Conservation (phyloP, 1,140 invertebrate genomes). For the Macrosteles quadrilineatus region DNA sequence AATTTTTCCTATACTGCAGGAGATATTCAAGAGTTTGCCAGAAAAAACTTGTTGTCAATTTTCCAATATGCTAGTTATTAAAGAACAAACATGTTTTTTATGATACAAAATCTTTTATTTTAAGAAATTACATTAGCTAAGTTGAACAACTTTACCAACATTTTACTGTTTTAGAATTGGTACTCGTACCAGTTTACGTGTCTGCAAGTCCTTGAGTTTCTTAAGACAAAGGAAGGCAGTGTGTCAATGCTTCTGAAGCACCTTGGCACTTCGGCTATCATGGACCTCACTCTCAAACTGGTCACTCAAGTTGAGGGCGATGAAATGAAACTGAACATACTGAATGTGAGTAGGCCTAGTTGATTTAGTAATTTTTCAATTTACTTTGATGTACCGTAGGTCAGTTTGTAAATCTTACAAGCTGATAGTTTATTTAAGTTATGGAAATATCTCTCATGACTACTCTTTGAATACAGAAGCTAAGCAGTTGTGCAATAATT, state of each 20-base stretch:
- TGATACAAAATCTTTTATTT: too few relatives aligned
- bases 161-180: conserved; percentile 85
- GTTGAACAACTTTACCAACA: too few relatives aligned
- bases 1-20: too few relatives aligned
- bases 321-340: conserved; percentile 76
- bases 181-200: conserved; percentile 88
- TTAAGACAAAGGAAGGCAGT: conserved; percentile 84
- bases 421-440: not conserved
- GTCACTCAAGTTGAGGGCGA: conserved; percentile 81
- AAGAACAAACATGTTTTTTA: too few relatives aligned
- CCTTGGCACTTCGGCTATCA: conserved; percentile 92
- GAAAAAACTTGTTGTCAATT: too few relatives aligned
- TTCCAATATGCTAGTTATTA: too few relatives aligned
- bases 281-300: conserved; percentile 88
- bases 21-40: too few relatives aligned
- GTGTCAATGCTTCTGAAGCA: conserved; percentile 83
- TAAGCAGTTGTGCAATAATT: too few relatives aligned
- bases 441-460: not conserved
- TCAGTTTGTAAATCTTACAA: not conserved
- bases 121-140: too few relatives aligned
- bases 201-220: conserved; percentile 87
- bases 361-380: not conserved
- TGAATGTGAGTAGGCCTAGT: conserved; percentile 65
- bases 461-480: too few relatives aligned
- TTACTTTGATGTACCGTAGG: not conserved